Evolutionary conservation across 2,797 vertebrate genomes (phyloP).

Genomic region (Cirrhinus molitorella): DNA sequence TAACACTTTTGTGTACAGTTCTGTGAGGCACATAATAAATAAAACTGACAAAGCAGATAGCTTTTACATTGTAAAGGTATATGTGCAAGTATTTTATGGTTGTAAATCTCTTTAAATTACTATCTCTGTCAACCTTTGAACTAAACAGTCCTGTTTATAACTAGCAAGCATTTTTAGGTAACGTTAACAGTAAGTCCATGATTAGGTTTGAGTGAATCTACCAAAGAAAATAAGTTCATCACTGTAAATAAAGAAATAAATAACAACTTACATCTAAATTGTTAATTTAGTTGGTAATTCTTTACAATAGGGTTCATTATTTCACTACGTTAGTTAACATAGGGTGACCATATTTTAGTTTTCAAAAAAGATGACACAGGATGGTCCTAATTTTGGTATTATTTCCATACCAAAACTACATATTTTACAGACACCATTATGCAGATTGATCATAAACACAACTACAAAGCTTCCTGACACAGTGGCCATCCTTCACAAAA

Average conservation of each 20-base stretch:
- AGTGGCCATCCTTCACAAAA: no score
- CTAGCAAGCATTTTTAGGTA: not conserved
- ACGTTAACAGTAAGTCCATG: not conserved
- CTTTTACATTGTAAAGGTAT: not conserved
- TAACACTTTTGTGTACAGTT: not conserved
- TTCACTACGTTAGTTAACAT: no score
- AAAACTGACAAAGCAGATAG: not conserved
- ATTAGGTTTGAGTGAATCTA: not conserved
- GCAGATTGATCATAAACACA: no score
- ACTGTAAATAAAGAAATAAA: no score
- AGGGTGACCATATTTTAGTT: no score
- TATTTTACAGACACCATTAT: no score
- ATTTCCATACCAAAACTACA: no score
- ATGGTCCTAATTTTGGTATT: no score
- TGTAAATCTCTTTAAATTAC: not conserved
- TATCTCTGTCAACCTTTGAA: not conserved
- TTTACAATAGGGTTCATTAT: no score
- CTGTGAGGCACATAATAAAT: not conserved
- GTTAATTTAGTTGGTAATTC: not conserved
- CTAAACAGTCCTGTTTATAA: not conserved
- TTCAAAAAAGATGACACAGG: no score
- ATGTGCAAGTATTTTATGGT: not conserved
- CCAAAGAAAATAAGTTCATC: not conserved
- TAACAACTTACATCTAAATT: not conserved
- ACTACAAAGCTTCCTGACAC: no score